A percentile compares a stretch with the other conserved stretches of the same genome.
Evolutionary conservation across 2,113 vertebrate genomes (phyloP).

Genomic region (Solea senegalensis): DNA sequence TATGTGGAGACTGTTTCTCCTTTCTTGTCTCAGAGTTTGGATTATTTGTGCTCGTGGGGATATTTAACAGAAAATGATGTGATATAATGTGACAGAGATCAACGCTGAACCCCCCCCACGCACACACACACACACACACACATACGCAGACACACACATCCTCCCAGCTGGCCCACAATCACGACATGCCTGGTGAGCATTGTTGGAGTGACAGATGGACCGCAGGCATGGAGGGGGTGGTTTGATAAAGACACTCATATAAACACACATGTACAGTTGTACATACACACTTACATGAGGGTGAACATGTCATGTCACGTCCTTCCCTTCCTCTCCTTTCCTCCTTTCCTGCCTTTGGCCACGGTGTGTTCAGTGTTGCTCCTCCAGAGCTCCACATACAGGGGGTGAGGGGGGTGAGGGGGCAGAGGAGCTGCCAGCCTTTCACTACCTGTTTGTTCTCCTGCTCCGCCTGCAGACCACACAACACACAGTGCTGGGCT

Average conservation of each 20-base stretch:
- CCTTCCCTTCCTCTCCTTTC: neutral
- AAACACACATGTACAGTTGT: neutral
- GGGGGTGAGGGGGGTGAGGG: neutral
- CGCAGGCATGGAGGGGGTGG: slow-evolving; percentile 29
- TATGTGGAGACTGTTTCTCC: neutral
- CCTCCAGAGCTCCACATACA: slow-evolving; percentile 11
- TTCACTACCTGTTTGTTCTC: slow-evolving; percentile 50
- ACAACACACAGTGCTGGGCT: neutral
- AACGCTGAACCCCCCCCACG: neutral
- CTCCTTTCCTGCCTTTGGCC: slow-evolving; percentile 3
- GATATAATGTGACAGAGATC: slow-evolving; percentile 44
- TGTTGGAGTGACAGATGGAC: slow-evolving; percentile 58
- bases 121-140: slow-evolving; percentile 11
- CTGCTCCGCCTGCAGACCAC: neutral
- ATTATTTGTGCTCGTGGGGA: slow-evolving; percentile 42
- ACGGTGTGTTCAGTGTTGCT: neutral
- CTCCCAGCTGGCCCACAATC: slow-evolving; percentile 39
- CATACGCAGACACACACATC: slow-evolving; percentile 13
- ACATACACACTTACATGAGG: neutral
- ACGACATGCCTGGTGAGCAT: slow-evolving; percentile 50
- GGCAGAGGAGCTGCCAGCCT: slow-evolving; percentile 27
- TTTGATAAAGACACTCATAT: slow-evolving; percentile 37
- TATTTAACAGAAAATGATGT: slow-evolving; percentile 53
- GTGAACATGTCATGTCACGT: slow-evolving; percentile 10
- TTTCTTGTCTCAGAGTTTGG: slow-evolving; percentile 1